Evolutionary conservation across 2,888 invertebrate species (phyloP), one percentile per base, ranked within the genome.

Genomic region (Carabus problematicus): DNA sequence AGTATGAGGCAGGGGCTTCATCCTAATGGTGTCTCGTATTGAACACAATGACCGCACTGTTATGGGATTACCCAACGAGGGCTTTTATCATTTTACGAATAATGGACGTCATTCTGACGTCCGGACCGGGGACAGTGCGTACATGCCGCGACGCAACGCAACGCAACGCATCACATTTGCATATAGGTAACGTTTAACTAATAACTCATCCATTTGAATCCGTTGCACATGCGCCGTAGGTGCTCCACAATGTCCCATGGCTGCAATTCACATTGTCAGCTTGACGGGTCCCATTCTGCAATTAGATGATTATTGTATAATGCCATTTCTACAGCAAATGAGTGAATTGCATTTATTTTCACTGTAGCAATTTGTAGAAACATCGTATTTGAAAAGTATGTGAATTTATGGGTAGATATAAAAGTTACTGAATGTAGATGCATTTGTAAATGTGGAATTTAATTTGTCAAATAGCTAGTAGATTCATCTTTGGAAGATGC

Each of bases 31-130:
- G 19, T 11, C 40, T 29, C 56, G 39, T 40, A 40, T 39, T 39
- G 39, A 56, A 56, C 29, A 56, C 56, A 56, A 56, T 56, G 56
- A 56, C 56, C 56, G 9, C n/a, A 56, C 39, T 56, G 56, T 56
- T 56, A 56, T 56, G 56, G 56, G 56, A 39, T 39, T 56, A 56
- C 8, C 56, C 39, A 56, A 56, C 56, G 56, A 40, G 40, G 56
- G 29, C n/a, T 56, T 56, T 56, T 39, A 56, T 56, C 56, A 56
- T 56, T 56, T 39, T 9, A 56, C 56, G 29, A 56, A 56, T 56
- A 56, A 56, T 39, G 56, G 56, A 29, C 56, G 56, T 8, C 29
- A 9, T 56, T 56, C 29, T 45, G 45, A 11, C 29, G 29, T 29
- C 29, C 29, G 29, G 29, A 29, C 29, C 29, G 29, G 29, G 8